Base-by-base conservation (phyloP, 2,113 vertebrate genomes). In the Rhipidura dahli region DNA sequence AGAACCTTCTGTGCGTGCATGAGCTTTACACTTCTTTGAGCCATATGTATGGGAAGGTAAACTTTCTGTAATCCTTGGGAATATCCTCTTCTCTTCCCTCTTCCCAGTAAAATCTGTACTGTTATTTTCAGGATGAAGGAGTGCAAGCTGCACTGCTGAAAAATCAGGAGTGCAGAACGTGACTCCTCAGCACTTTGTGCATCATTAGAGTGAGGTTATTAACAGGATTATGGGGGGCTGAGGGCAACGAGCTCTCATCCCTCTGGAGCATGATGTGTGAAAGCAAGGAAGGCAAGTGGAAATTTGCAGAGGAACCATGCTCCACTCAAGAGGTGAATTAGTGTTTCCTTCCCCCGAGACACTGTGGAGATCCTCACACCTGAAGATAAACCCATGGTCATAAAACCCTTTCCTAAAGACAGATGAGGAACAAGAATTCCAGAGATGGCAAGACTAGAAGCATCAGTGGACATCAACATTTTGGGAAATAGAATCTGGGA, bases 1-100 rank as follows among this genome's bases (percentile, higher is more conserved):
- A 19, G 1, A 50, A 61, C 31, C 53, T 40, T 14, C 60, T n/a
- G 1, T 3, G 45, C 2, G 2, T 1, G 6, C 30, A 20, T 0
- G 1, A 72, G 79, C 12, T 78, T 65, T 64, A 54, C 2, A 1
- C 24, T 19, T 30, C 69, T 87, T 44, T 20, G 30, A 85, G 42
- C 10, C 49, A 16, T 4, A 27, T 8, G 1, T 6, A 31, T 0
- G 7, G 51, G 53, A 87, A 90, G 11, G 65, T 7, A 61, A 35
- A 35, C 69, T 81, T 66, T 65, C 31, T 31, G 56, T 31, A 63
- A 47, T 20, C 37, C 51, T 47, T 57, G 44, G 18, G 23, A 93
- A 80, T 21, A 71, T 37, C 17, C 22, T 39, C n/a, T 68, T 31
- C 50, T 65, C 35, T 80, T 49, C 33, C 47, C 12, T 33, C 59